A percentile compares a stretch with the other conserved stretches of the same genome.
Conservation (phyloP, 2,888 invertebrate species). For the Ennomos quercinarius region DNA sequence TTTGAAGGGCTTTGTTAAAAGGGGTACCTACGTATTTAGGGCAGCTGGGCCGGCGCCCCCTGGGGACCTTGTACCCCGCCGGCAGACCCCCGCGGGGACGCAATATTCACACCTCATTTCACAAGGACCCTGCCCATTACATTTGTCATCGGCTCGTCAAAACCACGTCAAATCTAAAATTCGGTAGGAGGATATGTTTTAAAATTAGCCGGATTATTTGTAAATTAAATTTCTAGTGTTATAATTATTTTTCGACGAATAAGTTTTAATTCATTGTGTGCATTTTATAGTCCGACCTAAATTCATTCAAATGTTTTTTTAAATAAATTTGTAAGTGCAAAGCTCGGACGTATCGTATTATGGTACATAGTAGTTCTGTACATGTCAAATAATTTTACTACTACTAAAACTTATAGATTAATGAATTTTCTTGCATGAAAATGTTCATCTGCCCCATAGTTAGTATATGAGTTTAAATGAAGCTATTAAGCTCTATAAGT, state of each 20-base stretch:
- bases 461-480: too few species aligned
- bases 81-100: constrained; percentile 68
- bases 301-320: too few species aligned
- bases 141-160: constrained; percentile 68
- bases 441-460: too few species aligned
- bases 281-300: too few species aligned
- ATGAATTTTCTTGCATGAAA: too few species aligned
- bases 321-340: too few species aligned
- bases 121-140: constrained; percentile 72
- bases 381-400: too few species aligned
- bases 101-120: constrained; percentile 86
- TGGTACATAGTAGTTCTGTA: too few species aligned
- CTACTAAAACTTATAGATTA: too few species aligned
- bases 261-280: too few species aligned
- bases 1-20: constrained; percentile 67
- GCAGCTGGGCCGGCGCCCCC: constrained; percentile 70
- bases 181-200: constrained; percentile 42
- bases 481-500: too few species aligned
- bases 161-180: constrained; percentile 62
- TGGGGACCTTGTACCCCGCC: constrained; percentile 57
- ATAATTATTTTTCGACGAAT: background rate
- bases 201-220: constrained; percentile 58
- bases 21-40: constrained; percentile 61
- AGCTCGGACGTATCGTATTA: too few species aligned
- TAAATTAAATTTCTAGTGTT: constrained; percentile 25